Base-by-base conservation (phyloP, 2,888 invertebrate genomes). In the Drosophila siamana region DNA sequence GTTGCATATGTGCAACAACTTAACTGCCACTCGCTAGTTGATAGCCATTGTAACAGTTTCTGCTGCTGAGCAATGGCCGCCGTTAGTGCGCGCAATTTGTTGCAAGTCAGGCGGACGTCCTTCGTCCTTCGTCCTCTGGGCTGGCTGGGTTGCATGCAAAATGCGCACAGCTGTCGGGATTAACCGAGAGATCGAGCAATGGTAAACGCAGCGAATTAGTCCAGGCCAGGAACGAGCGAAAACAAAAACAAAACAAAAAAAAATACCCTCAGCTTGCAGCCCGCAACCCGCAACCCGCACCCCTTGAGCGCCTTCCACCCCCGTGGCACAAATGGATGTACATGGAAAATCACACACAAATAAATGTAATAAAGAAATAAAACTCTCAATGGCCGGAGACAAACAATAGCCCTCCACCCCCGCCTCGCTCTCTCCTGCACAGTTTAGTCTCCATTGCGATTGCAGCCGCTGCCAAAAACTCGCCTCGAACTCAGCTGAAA, bases 311-410 rank as follows among this genome's bases (percentile, higher is more conserved):
- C 67, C 64, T 61, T 40, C 55, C 69, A 55, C 63, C 77, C 78
- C 67, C 74, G 57, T 26, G 33, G 40, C 11, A 36, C n/a, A n/a
- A n/a, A n/a, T n/a, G n/a, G n/a, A n/a, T n/a, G n/a, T 13, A 52
- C 55, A 68, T 57, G 62, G 19, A 47, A 60, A 75, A 73, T 63
- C 67, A 82, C 72, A 76, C 69, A 76, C 64, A 80, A 82, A 85
- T 86, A 85, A 82, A 74, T 82, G 82, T 85, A 82, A 80, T 82
- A 85, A 85, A 82, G 80, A 82, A 82, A 74, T 79, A 76, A 76
- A 71, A 76, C 36, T 63, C 65, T 68, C 43, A 56, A 75, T 75
- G 59, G 66, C 61, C 61, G 63, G 26, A 55, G 44, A 59, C 63
- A 65, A 76, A 70, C 73, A 82, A 80, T 76, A 76, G 62, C 73